Base-by-base conservation (phyloP, 2,113 vertebrate species). In the Ophiodon elongatus region DNA sequence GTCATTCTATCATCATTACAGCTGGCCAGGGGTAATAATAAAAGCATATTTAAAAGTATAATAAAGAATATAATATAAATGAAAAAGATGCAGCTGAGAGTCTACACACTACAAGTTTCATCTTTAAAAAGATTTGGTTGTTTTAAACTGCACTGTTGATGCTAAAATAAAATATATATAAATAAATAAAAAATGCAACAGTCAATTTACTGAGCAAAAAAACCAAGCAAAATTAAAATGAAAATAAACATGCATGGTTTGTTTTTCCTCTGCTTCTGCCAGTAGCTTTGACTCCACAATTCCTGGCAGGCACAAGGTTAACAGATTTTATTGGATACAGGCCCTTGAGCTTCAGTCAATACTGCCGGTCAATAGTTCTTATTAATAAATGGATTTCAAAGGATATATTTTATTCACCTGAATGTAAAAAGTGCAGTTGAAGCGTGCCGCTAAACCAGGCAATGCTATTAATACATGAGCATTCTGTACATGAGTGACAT, bases 361-460 rank as follows among this genome's bases (percentile, higher is more conserved):
- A 88, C 60, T 63, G 65, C 73, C 70, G 52, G 81, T 94, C 89
- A 89, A 92, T 92, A 90, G 33, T 74, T 90, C 70, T 79, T 87
- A 91, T 89, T 90, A 90, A 92, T 92, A 85, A 85, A 90, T 89
- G 85, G 65, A 93, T 89, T 88, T 76, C 70, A 88, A 82, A 80
- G 79, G 76, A 87, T 90, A 89, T 83, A 80, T 85, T 86, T 86
- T 77, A 91, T 91, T 85, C 79, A 87, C 27, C 45, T 82, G 27
- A 76, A 83, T 82, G 67, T 82, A 80, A 89, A 88, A 85, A 56
- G 77, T 67, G 29, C 66, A 50, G 69, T 33, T 63, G 80, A 74
- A 79, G 81, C 15, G 21, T 45, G 73, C 35, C 25, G 39, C 62
- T 79, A 60, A 89, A 41, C 39, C 66, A 37, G 43, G 23, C 65